Base-by-base conservation (phyloP, 2,888 invertebrate genomes). In the Diploptera punctata region DNA sequence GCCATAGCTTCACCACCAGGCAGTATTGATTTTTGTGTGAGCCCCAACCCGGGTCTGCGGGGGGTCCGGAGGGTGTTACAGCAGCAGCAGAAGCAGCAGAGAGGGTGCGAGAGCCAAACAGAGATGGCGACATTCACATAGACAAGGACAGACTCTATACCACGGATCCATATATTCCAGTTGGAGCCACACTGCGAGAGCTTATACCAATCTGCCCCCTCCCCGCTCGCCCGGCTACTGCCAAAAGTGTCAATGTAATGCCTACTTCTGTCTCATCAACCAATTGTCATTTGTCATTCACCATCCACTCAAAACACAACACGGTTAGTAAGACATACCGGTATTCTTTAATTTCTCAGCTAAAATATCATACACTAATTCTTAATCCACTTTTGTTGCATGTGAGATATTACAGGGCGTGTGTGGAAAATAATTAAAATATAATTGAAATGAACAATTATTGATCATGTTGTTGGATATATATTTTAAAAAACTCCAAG, bases 1-100 rank as follows among this genome's bases (percentile, higher is more conserved):
- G 5, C 57, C 57, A 57, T 29, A 24, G 57, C 29, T 57, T 57
- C 57, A 24, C 29, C 62, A 62, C 62, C 38, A 44, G 47, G 60
- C 68, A 43, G 68, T 73, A 73, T 73, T 73, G 73, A 73, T 73
- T 73, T 73, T 73, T 73, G 73, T 65, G 65, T 26, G 47, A 47
- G 29, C 26, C 44, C 65, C 65, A 24, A 68, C 54, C 67, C 65
- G 65, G 73, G 52, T 72, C 69, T 73, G 73, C 65, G 70, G 70
- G 73, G 72, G 72, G 69, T 33, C 47, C 33, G 60, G 62, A 44
- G 70, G 70, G 67, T 26, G 70, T 65, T 57, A 73, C 75, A 57
- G 13, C 21, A 16, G 26, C 24, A 67, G 68, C 29, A 57, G 26
- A 67, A 13, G 24, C 24, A 67, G 68, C 72, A 52, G 47, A 31